Evolutionary conservation across 2,113 vertebrate genomes (phyloP).

Genomic region (Gracilinanus agilis): DNA sequence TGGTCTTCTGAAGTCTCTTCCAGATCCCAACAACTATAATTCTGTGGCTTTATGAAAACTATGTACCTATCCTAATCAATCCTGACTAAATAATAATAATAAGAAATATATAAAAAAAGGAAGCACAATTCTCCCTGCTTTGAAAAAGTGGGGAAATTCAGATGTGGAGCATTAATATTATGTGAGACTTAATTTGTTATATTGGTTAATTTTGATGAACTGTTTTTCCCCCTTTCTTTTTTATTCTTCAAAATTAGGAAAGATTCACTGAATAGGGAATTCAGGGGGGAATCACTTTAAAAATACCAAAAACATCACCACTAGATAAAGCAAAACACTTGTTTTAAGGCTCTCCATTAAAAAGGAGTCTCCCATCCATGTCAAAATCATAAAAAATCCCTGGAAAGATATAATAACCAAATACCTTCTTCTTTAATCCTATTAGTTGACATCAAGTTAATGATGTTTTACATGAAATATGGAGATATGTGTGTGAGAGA

Average conservation of each 20-base stretch:
- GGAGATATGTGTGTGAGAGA: neutral
- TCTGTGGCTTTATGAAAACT: too few species aligned
- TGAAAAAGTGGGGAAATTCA: too few species aligned
- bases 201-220: too few species aligned
- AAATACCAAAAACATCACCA: neutral
- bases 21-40: too few species aligned
- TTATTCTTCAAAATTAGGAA: neutral
- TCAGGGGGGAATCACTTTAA: neutral
- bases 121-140: too few species aligned
- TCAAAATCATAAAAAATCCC: neutral
- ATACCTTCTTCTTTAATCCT: neutral
- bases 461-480: neutral
- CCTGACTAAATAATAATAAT: too few species aligned
- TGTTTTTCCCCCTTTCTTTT: too few species aligned
- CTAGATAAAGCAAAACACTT: neutral
- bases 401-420: neutral
- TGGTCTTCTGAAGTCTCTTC: too few species aligned
- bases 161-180: too few species aligned
- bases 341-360: neutral
- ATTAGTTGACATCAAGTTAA: neutral
- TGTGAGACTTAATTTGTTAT: too few species aligned
- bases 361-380: neutral
- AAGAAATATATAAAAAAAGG: too few species aligned
- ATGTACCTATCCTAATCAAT: too few species aligned
- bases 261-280: neutral